A percentile compares a stretch with the other conserved stretches of the same genome.
Evolutionary conservation across 2,888 invertebrate genomes (phyloP).

Genomic region (Syritta pipiens): DNA sequence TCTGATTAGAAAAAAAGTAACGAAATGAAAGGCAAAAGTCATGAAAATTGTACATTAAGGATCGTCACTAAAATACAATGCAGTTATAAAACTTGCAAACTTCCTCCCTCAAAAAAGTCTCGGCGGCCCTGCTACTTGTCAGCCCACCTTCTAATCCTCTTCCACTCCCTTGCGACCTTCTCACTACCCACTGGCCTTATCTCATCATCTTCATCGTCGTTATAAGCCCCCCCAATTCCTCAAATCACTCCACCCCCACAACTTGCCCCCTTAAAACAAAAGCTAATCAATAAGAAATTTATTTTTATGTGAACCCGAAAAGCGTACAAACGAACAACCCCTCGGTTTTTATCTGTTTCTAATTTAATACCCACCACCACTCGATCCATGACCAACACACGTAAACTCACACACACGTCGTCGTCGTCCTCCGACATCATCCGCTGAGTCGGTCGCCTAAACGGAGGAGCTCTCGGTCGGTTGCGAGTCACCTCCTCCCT

Average conservation of each 20-base stretch:
- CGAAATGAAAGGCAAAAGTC: too few species aligned
- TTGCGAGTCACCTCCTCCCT: neutral
- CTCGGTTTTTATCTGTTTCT: slow-evolving; percentile 11
- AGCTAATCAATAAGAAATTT: slow-evolving; percentile 18
- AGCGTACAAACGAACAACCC: too few species aligned
- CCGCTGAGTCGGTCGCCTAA: neutral
- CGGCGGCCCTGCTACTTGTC: too few species aligned
- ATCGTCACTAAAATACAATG: too few species aligned
- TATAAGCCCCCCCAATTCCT: neutral
- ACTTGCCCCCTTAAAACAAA: neutral
- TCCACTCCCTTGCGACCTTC: too few species aligned
- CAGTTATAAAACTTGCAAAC: too few species aligned
- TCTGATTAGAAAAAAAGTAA: too few species aligned
- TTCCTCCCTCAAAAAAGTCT: too few species aligned
- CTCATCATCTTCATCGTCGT: too few species aligned
- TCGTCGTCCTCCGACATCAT: slow-evolving; percentile 8
- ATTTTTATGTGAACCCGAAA: slow-evolving; percentile 28
- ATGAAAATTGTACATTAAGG: too few species aligned
- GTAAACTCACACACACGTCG: neutral
- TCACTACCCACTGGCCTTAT: too few species aligned
- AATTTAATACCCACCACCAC: slow-evolving; percentile 10
- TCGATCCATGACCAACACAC: slow-evolving; percentile 1
- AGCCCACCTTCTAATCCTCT: too few species aligned
- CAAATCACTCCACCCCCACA: neutral
- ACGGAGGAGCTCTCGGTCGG: neutral